A percentile compares a stretch with the other conserved stretches of the same genome.
phyloP scores from a whole-genome alignment of 2,113 vertebrate species.

The Xenopus borealis region DNA sequence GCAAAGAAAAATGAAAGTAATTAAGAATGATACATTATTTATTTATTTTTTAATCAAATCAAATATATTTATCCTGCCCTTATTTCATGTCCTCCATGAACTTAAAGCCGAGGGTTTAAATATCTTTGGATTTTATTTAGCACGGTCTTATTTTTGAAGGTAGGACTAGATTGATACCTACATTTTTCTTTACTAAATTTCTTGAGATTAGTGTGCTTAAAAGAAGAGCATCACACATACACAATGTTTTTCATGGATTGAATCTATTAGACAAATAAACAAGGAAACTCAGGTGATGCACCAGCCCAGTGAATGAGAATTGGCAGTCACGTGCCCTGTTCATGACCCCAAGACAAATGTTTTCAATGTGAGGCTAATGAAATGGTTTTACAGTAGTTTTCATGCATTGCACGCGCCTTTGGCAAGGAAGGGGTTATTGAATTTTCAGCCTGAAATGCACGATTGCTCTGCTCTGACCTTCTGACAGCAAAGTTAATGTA shows the following conservation, averaged over 20 bases:
- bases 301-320: conserved; percentile 31
- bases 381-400: conserved; percentile 43
- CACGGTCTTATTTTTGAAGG: too few species aligned
- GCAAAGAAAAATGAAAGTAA: too few species aligned
- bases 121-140: too few species aligned
- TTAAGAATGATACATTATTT: too few species aligned
- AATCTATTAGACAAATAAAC: conserved; percentile 30
- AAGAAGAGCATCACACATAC: not conserved
- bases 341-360: conserved; percentile 46
- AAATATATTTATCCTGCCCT: too few species aligned
- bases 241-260: conserved; percentile 11
- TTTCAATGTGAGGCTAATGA: conserved; percentile 45
- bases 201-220: too few species aligned
- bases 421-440: conserved; percentile 42
- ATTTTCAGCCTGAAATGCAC: conserved; percentile 44
- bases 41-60: too few species aligned
- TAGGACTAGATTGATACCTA: too few species aligned
- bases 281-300: conserved; percentile 20
- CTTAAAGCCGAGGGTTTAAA: too few species aligned
- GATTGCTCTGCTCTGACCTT: conserved; percentile 40
- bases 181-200: too few species aligned
- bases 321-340: conserved; percentile 43
- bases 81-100: too few species aligned
- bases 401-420: conserved; percentile 33
- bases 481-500: conserved; percentile 45